These are phyloP conservation scores for Pygoscelis antarcticus DNA, from an alignment of 2,113 vertebrate species.

Conservation along the genomic window DNA sequence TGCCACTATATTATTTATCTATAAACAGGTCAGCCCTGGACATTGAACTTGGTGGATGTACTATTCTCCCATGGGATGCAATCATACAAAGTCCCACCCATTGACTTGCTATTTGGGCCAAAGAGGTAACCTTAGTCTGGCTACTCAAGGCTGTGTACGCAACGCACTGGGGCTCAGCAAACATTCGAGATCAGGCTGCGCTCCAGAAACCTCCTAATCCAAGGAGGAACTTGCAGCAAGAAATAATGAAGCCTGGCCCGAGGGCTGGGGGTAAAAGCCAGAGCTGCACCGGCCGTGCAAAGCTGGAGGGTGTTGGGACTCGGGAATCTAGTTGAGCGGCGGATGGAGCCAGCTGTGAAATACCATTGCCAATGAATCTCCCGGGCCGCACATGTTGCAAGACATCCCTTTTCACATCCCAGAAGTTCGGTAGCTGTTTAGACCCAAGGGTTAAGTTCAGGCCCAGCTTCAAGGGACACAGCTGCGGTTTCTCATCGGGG, in stretches of 20 bases:
- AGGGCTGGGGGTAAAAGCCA: not conserved
- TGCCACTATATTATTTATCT: not conserved
- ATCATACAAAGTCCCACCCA: not conserved
- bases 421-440: not conserved
- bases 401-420: not conserved
- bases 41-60: not conserved
- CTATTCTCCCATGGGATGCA: not conserved
- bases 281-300: rapidly evolving
- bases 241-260: not conserved
- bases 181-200: not conserved
- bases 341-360: not conserved
- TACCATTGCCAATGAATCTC: not conserved
- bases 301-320: not conserved
- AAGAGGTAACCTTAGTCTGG: not conserved
- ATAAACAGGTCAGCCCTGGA: not conserved
- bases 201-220: not conserved
- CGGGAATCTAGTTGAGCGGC: not conserved
- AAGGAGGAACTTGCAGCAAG: not conserved
- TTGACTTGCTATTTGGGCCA: not conserved
- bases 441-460: not conserved
- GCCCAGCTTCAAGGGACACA: not conserved
- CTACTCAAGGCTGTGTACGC: not conserved
- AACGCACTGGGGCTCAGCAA: not conserved
- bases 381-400: not conserved
- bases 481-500: not conserved